These are phyloP conservation scores for Malurus alboscapulatus DNA, from an alignment of 2,113 vertebrate genomes.

Conservation along the genomic window DNA sequence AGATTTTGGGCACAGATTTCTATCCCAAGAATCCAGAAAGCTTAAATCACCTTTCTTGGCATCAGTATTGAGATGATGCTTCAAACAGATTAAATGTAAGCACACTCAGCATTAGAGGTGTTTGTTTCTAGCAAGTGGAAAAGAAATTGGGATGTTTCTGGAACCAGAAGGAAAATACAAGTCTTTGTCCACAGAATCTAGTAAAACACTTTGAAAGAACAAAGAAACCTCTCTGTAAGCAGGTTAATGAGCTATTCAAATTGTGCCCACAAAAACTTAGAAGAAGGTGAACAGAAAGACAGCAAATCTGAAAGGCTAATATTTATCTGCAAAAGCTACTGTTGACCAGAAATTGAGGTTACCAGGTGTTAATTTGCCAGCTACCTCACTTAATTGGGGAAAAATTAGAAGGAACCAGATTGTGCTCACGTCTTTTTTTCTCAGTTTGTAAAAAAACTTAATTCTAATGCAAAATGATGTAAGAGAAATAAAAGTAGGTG, in stretches of 20 bases:
- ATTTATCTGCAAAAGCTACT: neutral
- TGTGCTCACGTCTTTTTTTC: neutral
- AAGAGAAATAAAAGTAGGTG: neutral
- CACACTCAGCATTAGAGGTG: neutral
- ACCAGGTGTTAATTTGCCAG: slow-evolving; percentile 23
- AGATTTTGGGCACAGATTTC: neutral
- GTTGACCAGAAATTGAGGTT: slow-evolving; percentile 10
- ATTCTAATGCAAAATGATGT: neutral
- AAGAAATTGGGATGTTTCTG: neutral
- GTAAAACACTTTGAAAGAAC: neutral
- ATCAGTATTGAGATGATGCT: neutral
- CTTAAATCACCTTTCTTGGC: neutral
- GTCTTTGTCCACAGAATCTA: neutral
- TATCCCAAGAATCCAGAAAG: neutral
- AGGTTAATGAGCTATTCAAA: neutral
- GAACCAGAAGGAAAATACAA: neutral
- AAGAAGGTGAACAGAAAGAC: neutral
- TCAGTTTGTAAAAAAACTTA: neutral
- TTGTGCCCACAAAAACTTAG: neutral
- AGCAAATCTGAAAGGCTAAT: neutral
- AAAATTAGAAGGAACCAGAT: neutral
- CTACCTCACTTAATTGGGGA: neutral
- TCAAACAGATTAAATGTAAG: neutral
- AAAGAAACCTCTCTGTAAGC: slow-evolving; percentile 8
- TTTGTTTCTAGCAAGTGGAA: neutral